Base-by-base conservation (phyloP, 2,888 invertebrate species). In the Aleiodes testaceus region DNA sequence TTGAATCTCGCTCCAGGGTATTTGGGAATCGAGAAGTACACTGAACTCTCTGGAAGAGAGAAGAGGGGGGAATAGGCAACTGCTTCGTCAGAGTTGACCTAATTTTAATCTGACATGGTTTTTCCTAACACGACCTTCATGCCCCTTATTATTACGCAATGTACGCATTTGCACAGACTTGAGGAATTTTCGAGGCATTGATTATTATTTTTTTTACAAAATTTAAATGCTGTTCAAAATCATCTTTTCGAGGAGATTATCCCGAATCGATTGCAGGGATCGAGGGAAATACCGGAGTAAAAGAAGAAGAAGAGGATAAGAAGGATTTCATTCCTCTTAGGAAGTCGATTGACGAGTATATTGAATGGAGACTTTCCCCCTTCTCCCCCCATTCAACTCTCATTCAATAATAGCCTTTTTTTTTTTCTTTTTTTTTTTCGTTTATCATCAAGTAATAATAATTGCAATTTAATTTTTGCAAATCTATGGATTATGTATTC, bases 231-330 rank as follows among this genome's bases (percentile, higher is more conserved):
- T 66, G 59, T 70, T 26, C 45, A 14, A 42, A 72, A 66, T 72
- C 65, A 55, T 30, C 9, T 16, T n/a, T 18, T 53, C 22, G 1
- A 22, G 14, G 26, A 20, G 72, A 52, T 45, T 66, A 53, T 20
- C 66, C 77, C 67, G 50, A 20, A 65, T 50, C 47, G 73, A 72
- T 74, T n/a, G n/a, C 70, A 14, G 64, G 67, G 65, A 47, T 66
- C 36, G n/a, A 11, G 45, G 9, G 26, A 26, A 30, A n/a, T n/a
- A n/a, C n/a, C n/a, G n/a, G 26, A 22, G 36, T 36, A 6, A 36
- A 36, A 36, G 36, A 36, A 36, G 36, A 6, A 6, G 36, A 3
- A 9, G 14, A 26, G 53, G 53, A 53, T 53, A 53, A 53, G 53
- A 52, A 20, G 18, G 53, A 26, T 53, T 53, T 53, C 53, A 53